A percentile compares a stretch with the other conserved stretches of the same genome.
Conservation (phyloP, 2,888 invertebrate species). For the Agrotis puta region DNA sequence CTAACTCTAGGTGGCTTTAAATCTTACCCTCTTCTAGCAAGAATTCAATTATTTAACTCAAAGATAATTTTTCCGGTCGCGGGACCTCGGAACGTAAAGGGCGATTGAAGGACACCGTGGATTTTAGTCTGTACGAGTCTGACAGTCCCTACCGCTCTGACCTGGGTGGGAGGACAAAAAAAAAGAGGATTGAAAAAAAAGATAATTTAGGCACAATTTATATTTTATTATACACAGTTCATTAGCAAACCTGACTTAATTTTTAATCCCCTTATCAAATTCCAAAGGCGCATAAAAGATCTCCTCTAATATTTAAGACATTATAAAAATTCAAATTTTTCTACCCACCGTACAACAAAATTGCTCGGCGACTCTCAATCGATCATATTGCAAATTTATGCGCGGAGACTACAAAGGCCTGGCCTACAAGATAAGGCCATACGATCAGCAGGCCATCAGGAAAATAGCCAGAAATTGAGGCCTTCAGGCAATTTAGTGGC, state of each 20-base stretch:
- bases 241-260: neutral
- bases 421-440: constrained; percentile 62
- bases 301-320: neutral
- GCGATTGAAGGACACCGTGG: too few relatives aligned
- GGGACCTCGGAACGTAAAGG: too few relatives aligned
- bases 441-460: constrained; percentile 60
- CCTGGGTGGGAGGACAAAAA: too few relatives aligned
- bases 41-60: too few relatives aligned
- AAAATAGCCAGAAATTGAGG: constrained; percentile 60
- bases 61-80: too few relatives aligned
- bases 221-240: neutral
- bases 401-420: constrained; percentile 60
- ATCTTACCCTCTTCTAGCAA: too few relatives aligned
- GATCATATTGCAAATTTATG: constrained; percentile 72
- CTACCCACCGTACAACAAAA: constrained; percentile 49
- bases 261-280: neutral
- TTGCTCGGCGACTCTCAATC: constrained; percentile 54
- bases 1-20: too few relatives aligned
- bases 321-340: constrained; percentile 9
- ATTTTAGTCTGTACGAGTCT: too few relatives aligned
- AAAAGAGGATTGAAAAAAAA: too few relatives aligned
- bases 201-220: too few relatives aligned
- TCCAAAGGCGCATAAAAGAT: neutral
- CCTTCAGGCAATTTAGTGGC: constrained; percentile 47
- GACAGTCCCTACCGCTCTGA: too few relatives aligned